Percentiles rank a stretch among this genome's conserved stretches.
phyloP scores from a whole-genome alignment of 2,113 vertebrate species.

The Nothobranchius kuhntae region DNA sequence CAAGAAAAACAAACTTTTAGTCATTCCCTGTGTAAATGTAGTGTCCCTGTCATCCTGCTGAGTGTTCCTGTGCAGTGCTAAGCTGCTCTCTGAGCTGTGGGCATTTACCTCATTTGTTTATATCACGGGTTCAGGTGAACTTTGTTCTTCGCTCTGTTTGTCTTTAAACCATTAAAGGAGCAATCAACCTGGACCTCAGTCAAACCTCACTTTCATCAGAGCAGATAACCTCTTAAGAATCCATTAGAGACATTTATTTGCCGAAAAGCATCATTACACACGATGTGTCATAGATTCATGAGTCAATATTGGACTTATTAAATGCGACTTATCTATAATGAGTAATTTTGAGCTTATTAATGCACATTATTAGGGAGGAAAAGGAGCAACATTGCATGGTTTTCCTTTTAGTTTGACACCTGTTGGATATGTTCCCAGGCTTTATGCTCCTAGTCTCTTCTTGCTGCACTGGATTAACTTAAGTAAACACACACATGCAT shows the following conservation, averaged over 20 bases:
- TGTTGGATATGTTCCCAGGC: constrained; percentile 53
- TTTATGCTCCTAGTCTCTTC: neutral
- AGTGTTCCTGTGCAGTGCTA: neutral
- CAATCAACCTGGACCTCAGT: neutral
- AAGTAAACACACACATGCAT: constrained; percentile 35
- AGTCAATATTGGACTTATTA: neutral
- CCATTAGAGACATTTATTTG: neutral
- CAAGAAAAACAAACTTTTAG: neutral
- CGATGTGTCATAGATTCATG: neutral
- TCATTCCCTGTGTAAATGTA: too few species aligned
- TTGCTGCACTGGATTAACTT: neutral
- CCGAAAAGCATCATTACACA: constrained; percentile 1
- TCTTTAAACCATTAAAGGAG: constrained; percentile 5
- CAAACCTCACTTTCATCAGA: neutral
- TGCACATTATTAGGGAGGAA: too few species aligned
- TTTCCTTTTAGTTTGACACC: constrained; percentile 24
- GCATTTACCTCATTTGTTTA: constrained; percentile 16
- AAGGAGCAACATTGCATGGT: neutral
- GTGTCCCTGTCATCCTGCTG: neutral
- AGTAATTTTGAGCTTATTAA: too few species aligned
- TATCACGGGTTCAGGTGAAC: constrained; percentile 36
- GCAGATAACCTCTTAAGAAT: neutral
- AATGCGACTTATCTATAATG: neutral
- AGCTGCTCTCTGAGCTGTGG: neutral
- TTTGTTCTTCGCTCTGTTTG: constrained; percentile 50